Evolutionary conservation across 2,888 invertebrate species (phyloP), one percentile per base, ranked within the genome.

Genomic region (Mycalesis mineus): DNA sequence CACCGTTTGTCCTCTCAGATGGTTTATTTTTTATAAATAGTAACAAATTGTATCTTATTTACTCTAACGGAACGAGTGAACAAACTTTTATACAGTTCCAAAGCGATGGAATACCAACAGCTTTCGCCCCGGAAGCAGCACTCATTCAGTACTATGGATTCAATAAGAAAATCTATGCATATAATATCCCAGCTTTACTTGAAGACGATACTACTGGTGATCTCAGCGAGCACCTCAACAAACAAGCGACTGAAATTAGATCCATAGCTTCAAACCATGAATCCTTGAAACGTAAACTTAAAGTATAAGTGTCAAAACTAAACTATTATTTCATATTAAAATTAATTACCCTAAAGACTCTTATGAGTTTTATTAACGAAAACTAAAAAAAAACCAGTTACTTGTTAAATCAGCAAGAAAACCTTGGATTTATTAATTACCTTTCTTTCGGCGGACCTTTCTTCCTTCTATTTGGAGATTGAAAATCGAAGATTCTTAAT

Each of bases 161-260:
- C 49, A 68, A 86, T 5, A 85, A 86, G 61, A 79, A 75, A 5
- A 80, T 88, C 31, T 88, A 87, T 44, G 75, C 81, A 62, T 84
- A 77, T 66, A 82, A 85, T 48, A 7, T 85, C 7, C 31, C 55
- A 11, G 9, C 36, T 7, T 42, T 65, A n/a, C 22, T 66, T 0
- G 11, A 65, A 0, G 57, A 65, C 1, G 67, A 65, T 1, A 0
- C 70, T 1, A 2, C 78, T 0, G 50, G 69, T 0, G 72, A 75
- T 0, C n/a, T 84, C 0, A 73, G 68, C 22, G 28, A 47, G 0
- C 77, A 62, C 61, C 65, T 85, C 0, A 55, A 66, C 0, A 64
- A 66, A 1, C 75, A 76, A 22, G 31, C 68, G 5, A 63, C 68
- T 0, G 47, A 68, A 0, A 80, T 84, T 9, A 66, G 74, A 2